Evolutionary conservation across 1,140 invertebrate species (phyloP).

Genomic region (Cephus cinctus): DNA sequence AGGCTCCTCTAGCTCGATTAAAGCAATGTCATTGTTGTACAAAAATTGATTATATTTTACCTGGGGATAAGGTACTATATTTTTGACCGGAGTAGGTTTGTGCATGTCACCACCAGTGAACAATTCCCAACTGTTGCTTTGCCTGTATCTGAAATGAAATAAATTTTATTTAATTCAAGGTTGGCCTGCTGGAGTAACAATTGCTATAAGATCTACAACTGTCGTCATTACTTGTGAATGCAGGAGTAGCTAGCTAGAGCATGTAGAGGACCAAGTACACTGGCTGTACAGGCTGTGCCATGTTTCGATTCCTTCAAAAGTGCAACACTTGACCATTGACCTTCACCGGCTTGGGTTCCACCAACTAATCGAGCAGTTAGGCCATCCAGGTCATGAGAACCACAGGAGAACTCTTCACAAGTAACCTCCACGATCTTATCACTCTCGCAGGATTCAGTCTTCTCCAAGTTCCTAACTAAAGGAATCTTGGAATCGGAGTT

Average conservation of each 20-base stretch:
- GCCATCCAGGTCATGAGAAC: conserved; percentile 46
- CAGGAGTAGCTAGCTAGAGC: conserved; percentile 62
- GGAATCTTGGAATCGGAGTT: conserved; percentile 33
- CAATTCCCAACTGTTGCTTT: conserved; percentile 46
- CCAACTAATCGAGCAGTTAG: conserved; percentile 54
- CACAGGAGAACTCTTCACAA: conserved; percentile 62
- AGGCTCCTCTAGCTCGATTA: conserved; percentile 58
- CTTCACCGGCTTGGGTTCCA: conserved; percentile 51
- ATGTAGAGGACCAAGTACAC: conserved; percentile 61
- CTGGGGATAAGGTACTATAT: conserved; percentile 61
- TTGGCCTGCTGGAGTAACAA: no score
- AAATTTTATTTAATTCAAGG: conserved; percentile 5
- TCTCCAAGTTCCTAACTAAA: conserved; percentile 51
- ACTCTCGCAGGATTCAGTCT: conserved; percentile 47
- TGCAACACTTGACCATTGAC: conserved; percentile 61
- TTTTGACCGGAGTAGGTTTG: conserved; percentile 40
- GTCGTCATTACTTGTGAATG: conserved; percentile 48
- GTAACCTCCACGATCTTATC: conserved; percentile 55
- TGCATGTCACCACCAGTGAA: conserved; percentile 53
- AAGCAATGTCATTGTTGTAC: conserved; percentile 61
- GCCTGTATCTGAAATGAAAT: conserved; percentile 40
- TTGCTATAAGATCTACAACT: no score
- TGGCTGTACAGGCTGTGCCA: conserved; percentile 60
- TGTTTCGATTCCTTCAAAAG: conserved; percentile 57
- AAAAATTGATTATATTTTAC: conserved; percentile 63